These are phyloP conservation scores for Diaperis boleti DNA, from an alignment of 2,888 invertebrate genomes.

Conservation along the genomic window DNA sequence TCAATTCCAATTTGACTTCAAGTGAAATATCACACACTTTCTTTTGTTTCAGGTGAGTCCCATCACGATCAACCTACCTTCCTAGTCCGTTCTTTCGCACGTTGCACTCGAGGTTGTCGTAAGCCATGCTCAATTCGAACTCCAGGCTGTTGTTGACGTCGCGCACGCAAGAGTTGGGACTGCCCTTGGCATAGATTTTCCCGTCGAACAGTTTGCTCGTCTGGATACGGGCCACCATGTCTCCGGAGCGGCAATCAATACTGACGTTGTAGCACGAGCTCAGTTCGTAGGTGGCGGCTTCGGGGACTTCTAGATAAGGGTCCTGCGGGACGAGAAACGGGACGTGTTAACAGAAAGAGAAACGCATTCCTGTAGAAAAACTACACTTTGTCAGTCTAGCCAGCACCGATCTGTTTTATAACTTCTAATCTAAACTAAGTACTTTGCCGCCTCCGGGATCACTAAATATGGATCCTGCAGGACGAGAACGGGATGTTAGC, in stretches of 20 bases:
- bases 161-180: constrained; percentile 91
- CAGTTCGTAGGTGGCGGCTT: constrained; percentile 91
- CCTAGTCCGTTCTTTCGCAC: constrained; percentile 91
- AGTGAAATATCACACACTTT: too few relatives aligned
- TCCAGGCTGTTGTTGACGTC: constrained; percentile 90
- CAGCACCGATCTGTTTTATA: too few relatives aligned
- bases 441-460: too few relatives aligned
- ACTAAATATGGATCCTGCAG: too few relatives aligned
- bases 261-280: constrained; percentile 95
- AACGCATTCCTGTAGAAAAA: too few relatives aligned
- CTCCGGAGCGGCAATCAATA: constrained; percentile 91
- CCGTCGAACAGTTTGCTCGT: constrained; percentile 94
- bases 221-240: constrained; percentile 93
- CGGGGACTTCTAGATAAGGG: constrained; percentile 90
- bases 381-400: too few relatives aligned
- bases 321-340: constrained; percentile 70
- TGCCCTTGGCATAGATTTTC: constrained; percentile 94
- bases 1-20: too few relatives aligned
- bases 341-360: too few relatives aligned
- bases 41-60: too few relatives aligned
- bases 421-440: too few relatives aligned
- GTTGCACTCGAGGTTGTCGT: constrained; percentile 93
- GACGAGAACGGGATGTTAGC: constrained; percentile 31
- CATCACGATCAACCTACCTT: too few relatives aligned
- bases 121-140: constrained; percentile 92